These are phyloP conservation scores for Drosophila pallidifrons DNA, from an alignment of 1,140 invertebrate genomes.

Conservation along the genomic window DNA sequence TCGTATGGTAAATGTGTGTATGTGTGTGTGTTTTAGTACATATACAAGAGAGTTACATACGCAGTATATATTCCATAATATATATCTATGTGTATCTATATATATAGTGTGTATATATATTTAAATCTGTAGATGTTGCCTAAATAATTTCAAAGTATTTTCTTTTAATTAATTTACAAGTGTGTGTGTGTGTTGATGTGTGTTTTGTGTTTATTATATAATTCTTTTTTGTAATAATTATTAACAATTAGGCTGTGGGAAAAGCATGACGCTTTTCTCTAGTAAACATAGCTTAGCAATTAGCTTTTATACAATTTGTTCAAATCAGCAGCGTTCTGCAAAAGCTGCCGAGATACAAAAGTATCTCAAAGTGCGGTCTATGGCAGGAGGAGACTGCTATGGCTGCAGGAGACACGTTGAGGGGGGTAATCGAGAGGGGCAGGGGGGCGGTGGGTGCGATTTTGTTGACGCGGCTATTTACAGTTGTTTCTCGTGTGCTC, in stretches of 20 bases:
- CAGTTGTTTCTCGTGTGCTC: slow-evolving; percentile 50
- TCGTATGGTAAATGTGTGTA: slow-evolving; percentile 25
- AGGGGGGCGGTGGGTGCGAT: slow-evolving; percentile 8
- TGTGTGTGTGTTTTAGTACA: slow-evolving; percentile 58
- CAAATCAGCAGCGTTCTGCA: slow-evolving; percentile 43
- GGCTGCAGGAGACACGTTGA: slow-evolving; percentile 27
- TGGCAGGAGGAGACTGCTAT: slow-evolving; percentile 38
- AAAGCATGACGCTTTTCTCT: slow-evolving; percentile 42
- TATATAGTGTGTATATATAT: slow-evolving; percentile 18
- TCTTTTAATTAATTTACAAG: slow-evolving; percentile 24
- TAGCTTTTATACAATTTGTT: slow-evolving; percentile 80
- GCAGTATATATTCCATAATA: slow-evolving; percentile 40
- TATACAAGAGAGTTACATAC: slow-evolving; percentile 66
- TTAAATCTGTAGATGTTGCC: slow-evolving; percentile 12
- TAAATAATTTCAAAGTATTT: slow-evolving; percentile 44
- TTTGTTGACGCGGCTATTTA: slow-evolving; percentile 62
- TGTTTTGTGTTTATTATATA: background rate
- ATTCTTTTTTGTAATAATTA: slow-evolving; percentile 28
- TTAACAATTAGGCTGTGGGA: slow-evolving; percentile 66
- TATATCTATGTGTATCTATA: slow-evolving; percentile 18
- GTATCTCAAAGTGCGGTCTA: slow-evolving; percentile 47
- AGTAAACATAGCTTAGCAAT: slow-evolving; percentile 54
- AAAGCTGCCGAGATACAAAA: slow-evolving; percentile 49
- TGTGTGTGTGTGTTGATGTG: slow-evolving; percentile 6
- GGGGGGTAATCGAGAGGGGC: slow-evolving; percentile 1